These are phyloP conservation scores for Actinemys pallida DNA, from an alignment of 2,113 vertebrate species.

Conservation along the genomic window DNA sequence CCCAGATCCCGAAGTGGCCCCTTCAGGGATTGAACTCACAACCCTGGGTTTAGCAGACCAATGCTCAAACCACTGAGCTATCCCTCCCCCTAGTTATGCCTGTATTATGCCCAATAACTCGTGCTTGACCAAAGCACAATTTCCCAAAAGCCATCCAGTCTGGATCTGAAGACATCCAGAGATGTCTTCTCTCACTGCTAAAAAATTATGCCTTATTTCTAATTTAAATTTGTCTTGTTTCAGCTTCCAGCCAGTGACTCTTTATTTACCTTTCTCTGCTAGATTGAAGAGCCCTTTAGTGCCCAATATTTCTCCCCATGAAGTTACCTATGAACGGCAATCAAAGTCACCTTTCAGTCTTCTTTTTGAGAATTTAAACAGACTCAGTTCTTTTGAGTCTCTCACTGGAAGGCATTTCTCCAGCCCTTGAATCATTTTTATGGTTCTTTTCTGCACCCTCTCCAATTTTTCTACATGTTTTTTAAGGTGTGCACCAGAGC, in stretches of 20 bases:
- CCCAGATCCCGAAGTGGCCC: too few species aligned
- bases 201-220: not conserved
- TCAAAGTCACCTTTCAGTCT: not conserved
- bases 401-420: not conserved
- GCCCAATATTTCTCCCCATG: not conserved
- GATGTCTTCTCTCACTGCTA: not conserved
- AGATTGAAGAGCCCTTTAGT: not conserved
- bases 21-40: too few species aligned
- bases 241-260: not conserved
- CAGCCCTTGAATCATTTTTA: not conserved
- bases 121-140: fast-evolving
- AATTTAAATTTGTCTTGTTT: not conserved
- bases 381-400: not conserved
- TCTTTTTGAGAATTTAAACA: not conserved
- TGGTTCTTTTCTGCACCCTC: not conserved
- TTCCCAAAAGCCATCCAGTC: not conserved
- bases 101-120: not conserved
- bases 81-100: fast-evolving
- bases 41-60: too few species aligned
- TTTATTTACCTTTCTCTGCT: not conserved
- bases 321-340: not conserved
- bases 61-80: too few species aligned
- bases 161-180: not conserved
- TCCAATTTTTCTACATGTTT: not conserved
- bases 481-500: not conserved